Base-by-base conservation (phyloP, 2,888 invertebrate species). In the Drymonia ruficornis region DNA sequence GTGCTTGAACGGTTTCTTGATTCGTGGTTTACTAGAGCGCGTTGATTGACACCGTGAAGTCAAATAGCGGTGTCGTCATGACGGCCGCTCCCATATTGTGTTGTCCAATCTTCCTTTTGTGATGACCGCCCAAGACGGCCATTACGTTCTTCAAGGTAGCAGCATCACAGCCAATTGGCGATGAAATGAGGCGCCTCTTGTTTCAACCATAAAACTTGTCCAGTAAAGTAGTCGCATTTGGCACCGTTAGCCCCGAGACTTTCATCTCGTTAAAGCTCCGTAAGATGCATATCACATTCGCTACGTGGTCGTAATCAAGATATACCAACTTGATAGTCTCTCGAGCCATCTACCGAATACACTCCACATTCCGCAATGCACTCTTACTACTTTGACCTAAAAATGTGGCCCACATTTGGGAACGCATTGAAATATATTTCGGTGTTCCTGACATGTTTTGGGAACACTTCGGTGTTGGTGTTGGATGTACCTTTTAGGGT, bases 231-330 rank as follows among this genome's bases (percentile, higher is more conserved):
- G 31, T 31, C 31, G 9, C 38, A n/a, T 38, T 38, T 38, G 38
- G 38, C 38, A 38, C 38, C 38, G 38, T n/a, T 38, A 9, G 7
- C 19, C 18, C 18, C 43, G 19, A 43, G 43, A 43, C 43, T 43
- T 43, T 43, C 43, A 18, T 19, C 43, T 43, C 43, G 43, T 43
- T 19, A 12, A 43, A 18, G 13, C 40, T 49, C 8, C 49, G 49
- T 43, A 19, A 43, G 43, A 43, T 43, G 43, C 16, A 43, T 43
- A 43, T 43, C 18, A 16, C n/a, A n/a, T n/a, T 43, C 8, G 12
- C 7, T 2, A 5, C n/a, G 16, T 15, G 15, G 12, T 18, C 18
- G 18, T 19, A 18, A 18, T n/a, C 23, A 23, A 23, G 44, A 44
- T 44, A 23, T n/a, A 23, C 23, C 23, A 44, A 44, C 18, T 2